Conservation (phyloP, 2,113 vertebrate genomes). For the Nannobrachium achirus region DNA sequence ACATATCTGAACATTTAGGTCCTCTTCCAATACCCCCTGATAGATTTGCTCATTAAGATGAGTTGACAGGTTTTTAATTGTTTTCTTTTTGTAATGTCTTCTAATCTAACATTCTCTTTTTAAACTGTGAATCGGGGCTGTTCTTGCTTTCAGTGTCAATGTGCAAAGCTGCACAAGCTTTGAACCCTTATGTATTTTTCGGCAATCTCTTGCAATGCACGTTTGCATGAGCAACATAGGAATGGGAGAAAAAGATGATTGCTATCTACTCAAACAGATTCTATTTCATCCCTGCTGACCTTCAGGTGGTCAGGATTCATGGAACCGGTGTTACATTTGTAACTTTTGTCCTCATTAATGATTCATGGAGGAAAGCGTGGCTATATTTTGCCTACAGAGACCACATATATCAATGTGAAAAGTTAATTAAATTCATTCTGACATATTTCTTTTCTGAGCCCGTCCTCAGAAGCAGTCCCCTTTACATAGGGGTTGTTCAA, state of each 20-base stretch:
- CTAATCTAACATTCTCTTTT: slow-evolving; percentile 19
- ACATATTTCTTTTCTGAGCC: too few species aligned
- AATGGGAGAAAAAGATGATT: slow-evolving; percentile 36
- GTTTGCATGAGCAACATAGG: slow-evolving; percentile 64
- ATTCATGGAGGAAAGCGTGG: too few species aligned
- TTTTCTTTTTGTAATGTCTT: slow-evolving; percentile 32
- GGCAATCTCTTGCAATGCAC: slow-evolving; percentile 54
- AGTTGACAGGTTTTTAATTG: not conserved
- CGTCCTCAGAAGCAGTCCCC: too few species aligned
- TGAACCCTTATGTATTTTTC: slow-evolving; percentile 17
- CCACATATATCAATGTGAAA: too few species aligned
- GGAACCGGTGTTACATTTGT: too few species aligned
- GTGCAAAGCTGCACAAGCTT: slow-evolving; percentile 42
- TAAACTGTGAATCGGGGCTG: slow-evolving; percentile 41
- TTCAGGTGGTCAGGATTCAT: too few species aligned
- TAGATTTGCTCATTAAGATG: not conserved
- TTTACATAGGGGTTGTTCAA: too few species aligned
- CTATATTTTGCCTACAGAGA: too few species aligned
- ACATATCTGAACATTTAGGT: not conserved
- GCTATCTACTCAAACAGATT: slow-evolving; percentile 16
- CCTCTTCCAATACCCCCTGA: not conserved
- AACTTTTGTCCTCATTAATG: too few species aligned
- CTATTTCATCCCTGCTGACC: too few species aligned
- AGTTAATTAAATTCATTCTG: too few species aligned
- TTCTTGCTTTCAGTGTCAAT: slow-evolving; percentile 24